Percentiles rank a stretch among this genome's conserved stretches.
phyloP scores from a whole-genome alignment of 2,888 invertebrate species.

The Acleris holmiana region DNA sequence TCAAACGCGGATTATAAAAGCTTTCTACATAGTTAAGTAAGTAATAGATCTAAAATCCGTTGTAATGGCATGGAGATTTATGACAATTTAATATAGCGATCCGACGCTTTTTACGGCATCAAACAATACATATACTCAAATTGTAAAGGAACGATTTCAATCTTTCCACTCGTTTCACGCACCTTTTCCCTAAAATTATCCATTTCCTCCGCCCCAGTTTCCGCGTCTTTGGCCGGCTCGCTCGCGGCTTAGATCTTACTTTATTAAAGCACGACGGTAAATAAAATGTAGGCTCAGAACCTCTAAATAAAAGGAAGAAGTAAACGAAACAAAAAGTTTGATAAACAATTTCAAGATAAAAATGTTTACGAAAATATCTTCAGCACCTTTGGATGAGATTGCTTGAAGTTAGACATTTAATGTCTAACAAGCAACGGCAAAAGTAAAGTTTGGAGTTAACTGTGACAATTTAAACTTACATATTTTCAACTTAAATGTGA shows the following conservation, averaged over 20 bases:
- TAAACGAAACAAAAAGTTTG: constrained; percentile 17
- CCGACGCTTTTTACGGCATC: no score
- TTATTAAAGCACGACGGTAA: constrained; percentile 22
- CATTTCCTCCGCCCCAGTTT: constrained; percentile 15
- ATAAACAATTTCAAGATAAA: constrained; percentile 5
- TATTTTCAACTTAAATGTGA: no score
- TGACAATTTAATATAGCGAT: no score
- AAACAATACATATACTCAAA: not conserved
- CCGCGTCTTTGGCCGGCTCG: constrained; percentile 18
- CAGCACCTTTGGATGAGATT: not conserved
- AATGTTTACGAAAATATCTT: constrained; percentile 3
- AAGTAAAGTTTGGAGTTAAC: no score
- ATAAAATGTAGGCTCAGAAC: constrained; percentile 19
- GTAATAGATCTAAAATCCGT: no score
- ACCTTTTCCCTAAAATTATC: constrained; percentile 10
- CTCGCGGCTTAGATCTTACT: constrained; percentile 16
- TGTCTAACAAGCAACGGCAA: no score
- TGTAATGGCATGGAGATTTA: no score
- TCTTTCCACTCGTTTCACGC: constrained; percentile 9
- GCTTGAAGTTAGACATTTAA: not conserved
- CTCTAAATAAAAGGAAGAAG: constrained; percentile 13
- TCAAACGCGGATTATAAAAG: no score
- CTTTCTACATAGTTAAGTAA: no score
- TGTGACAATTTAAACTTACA: no score
- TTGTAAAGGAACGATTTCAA: not conserved